phyloP scores from a whole-genome alignment of 2,797 vertebrate species.

The Gorsachius magnificus region DNA sequence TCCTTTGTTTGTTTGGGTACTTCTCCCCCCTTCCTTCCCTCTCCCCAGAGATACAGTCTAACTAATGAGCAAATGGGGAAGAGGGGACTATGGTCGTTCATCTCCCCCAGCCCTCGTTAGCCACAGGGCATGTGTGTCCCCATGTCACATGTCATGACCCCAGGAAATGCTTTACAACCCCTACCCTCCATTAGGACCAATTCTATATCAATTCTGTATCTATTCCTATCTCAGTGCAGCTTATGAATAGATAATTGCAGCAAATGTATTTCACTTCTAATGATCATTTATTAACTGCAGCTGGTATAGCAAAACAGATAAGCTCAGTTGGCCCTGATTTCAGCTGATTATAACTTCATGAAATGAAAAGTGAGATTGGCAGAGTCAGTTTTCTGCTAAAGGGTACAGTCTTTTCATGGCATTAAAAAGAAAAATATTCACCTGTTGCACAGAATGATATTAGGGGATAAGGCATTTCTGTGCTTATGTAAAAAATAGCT shows the following conservation, averaged over 20 bases:
- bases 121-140: not conserved
- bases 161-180: not conserved
- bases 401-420: not conserved
- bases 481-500: not conserved
- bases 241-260: not conserved
- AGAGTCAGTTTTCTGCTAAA: not conserved
- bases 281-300: not conserved
- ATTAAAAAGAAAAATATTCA: not conserved
- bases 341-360: not conserved
- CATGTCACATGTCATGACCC: not conserved
- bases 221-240: not conserved
- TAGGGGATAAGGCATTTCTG: not conserved
- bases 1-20: conserved; percentile 31
- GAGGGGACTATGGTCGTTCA: not conserved
- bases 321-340: not conserved
- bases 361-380: not conserved
- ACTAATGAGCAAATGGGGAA: not conserved
- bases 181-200: not conserved
- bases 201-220: not conserved
- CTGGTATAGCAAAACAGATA: not conserved
- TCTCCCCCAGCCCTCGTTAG: not conserved
- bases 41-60: not conserved
- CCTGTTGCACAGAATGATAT: not conserved
- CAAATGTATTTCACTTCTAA: not conserved
- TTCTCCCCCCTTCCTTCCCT: not conserved